phyloP scores from a whole-genome alignment of 2,888 invertebrate species.

The Coronaproctus castanopsis region DNA sequence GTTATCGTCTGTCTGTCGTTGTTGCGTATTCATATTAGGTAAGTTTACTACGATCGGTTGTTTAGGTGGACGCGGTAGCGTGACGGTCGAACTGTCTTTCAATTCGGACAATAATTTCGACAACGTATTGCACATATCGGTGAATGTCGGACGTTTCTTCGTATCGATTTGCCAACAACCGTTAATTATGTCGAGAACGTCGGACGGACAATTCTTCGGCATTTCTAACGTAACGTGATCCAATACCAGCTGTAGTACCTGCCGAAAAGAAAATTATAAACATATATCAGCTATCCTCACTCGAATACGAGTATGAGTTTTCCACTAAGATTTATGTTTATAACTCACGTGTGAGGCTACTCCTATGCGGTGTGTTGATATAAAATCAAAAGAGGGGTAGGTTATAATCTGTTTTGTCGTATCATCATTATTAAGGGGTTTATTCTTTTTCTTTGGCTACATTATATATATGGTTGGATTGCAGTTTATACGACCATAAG shows the following conservation, averaged over 20 bases:
- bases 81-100: background rate
- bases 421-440: no score
- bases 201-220: conserved; percentile 53
- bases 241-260: conserved; percentile 55
- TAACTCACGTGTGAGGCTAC: no score
- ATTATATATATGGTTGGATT: no score
- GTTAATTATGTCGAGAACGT: conserved; percentile 53
- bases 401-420: no score
- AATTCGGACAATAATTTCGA: conserved; percentile 23
- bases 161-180: conserved; percentile 66
- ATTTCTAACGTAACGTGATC: conserved; percentile 60
- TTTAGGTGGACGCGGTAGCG: conserved; percentile 5
- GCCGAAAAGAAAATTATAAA: conserved; percentile 8
- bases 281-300: background rate
- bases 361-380: no score
- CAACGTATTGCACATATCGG: conserved; percentile 43
- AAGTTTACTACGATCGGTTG: background rate
- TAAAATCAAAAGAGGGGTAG: no score
- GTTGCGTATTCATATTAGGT: background rate
- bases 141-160: conserved; percentile 49
- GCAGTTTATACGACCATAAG: no score
- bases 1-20: background rate
- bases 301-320: background rate
- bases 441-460: no score
- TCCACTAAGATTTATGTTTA: no score